Base-by-base conservation (phyloP, 1,140 invertebrate genomes). In the Polypedilum pembai region DNA sequence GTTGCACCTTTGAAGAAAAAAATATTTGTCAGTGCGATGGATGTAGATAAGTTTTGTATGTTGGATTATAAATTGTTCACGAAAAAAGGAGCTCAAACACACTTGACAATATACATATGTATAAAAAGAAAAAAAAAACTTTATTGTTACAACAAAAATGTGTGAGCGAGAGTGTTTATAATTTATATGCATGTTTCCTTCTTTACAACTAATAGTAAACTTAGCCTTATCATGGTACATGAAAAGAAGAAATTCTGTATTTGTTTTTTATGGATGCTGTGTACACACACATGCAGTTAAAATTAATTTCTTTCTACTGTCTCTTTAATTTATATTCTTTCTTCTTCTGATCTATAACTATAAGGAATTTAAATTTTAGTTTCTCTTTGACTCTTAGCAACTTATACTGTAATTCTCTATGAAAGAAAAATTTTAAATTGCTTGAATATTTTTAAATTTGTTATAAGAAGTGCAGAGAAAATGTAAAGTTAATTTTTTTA, bases 11-110 rank as follows among this genome's bases (percentile, higher is more conserved):
- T 56, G n/a, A n/a, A 56, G 12, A 12, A 12, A 56, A 56, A 56
- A 45, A 45, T 45, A 45, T 12, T 45, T 4, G 15, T 56, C 4
- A 56, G 4, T n/a, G 4, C n/a, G 12, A 56, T 56, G 12, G 15
- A 56, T n/a, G 3, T 12, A 12, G 45, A n/a, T 56, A 56, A 12
- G 15, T 56, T 8, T 56, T 56, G 45, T 56, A n/a, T 56, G 45
- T 56, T 33, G 45, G 45, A 56, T 56, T 56, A 15, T 56, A 56
- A 56, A 15, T 56, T 56, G 45, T 56, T 56, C 45, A 56, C 45
- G n/a, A 56, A 56, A 56, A 56, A 56, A 56, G n/a, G 45, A 56
- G n/a, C 12, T 56, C 12, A 56, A 56, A 56, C 45, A 56, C 45
- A 56, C 45, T 56, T 56, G 45, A 56, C 45, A 56, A 33, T 33